Evolutionary conservation across 2,888 invertebrate genomes (phyloP), one percentile per base, ranked within the genome.

Genomic region (Caenorhabditis sp.): DNA sequence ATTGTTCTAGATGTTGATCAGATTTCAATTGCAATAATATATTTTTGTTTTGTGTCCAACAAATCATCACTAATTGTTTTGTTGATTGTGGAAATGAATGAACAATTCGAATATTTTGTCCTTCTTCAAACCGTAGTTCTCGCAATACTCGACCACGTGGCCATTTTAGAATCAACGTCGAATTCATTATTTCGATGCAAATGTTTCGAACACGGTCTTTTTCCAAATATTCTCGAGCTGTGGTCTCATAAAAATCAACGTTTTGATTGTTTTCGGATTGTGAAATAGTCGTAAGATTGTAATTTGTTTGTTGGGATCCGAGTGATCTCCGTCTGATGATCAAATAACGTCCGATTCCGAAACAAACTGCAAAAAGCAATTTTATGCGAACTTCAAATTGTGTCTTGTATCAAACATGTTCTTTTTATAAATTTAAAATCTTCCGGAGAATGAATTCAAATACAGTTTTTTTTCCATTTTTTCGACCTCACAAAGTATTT

Each of bases 331-430:
- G 69, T n/a, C 79, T 67, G 37, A 81, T 81, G 27, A 96, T 94
- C 0, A 95, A 93, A 57, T 94, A 93, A 87, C 95, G 95, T 0
- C 93, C 96, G 6, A 94, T 94, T 54, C 93, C 94, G 0, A 94
- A 94, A 86, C 94, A 94, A 0, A 95, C 90, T 89, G 76, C 64
- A 85, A 81, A 24, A 31, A 31, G 31, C 31, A 31, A 31, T 10
- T n/a, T n/a, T 31, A 31, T 31, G 31, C 31, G 31, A 31, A 31
- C n/a, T n/a, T n/a, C n/a, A n/a, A n/a, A n/a, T n/a, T n/a, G n/a
- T n/a, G n/a, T n/a, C n/a, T n/a, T n/a, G n/a, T n/a, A n/a, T n/a
- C n/a, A n/a, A n/a, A n/a, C n/a, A n/a, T n/a, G n/a, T n/a, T n/a
- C n/a, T n/a, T n/a, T n/a, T n/a, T n/a, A n/a, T n/a, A n/a, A n/a